Evolutionary conservation across 1,140 invertebrate species (phyloP).

Genomic region (Parapsyche elsis): DNA sequence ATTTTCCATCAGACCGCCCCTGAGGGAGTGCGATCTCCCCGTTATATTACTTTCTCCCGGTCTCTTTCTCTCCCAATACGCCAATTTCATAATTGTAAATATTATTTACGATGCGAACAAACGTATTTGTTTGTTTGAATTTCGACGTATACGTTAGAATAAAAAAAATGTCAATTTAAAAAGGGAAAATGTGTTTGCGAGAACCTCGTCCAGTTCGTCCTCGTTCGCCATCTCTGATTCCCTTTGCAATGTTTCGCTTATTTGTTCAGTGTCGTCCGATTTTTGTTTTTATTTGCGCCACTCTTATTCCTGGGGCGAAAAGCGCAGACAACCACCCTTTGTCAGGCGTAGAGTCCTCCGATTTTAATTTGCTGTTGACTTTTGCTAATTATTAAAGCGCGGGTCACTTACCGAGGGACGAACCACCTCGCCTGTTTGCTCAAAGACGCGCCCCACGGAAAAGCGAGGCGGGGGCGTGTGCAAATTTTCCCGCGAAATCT

Average conservation of each 20-base stretch:
- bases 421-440: neutral
- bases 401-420: slow-evolving; percentile 1
- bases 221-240: slow-evolving; percentile 41
- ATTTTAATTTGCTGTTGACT: slow-evolving; percentile 51
- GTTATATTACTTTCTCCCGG: slow-evolving; percentile 39
- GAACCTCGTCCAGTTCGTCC: neutral
- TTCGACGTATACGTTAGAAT: neutral
- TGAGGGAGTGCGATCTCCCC: slow-evolving; percentile 34
- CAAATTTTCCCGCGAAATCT: neutral
- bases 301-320: slow-evolving; percentile 18
- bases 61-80: neutral
- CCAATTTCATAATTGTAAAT: neutral
- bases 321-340: slow-evolving; percentile 49
- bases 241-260: slow-evolving; percentile 42
- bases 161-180: neutral
- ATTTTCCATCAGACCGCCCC: slow-evolving; percentile 26
- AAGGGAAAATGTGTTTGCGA: neutral
- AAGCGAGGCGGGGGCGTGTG: neutral
- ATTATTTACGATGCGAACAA: neutral
- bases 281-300: slow-evolving; percentile 42
- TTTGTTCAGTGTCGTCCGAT: slow-evolving; percentile 38
- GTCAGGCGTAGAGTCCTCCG: slow-evolving; percentile 39
- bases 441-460: neutral
- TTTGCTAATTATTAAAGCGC: slow-evolving; percentile 56
- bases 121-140: slow-evolving; percentile 1